A percentile compares a stretch with the other conserved stretches of the same genome.
Evolutionary conservation across 2,113 vertebrate genomes (phyloP).

Genomic region (Oreotrochilus melanogaster): DNA sequence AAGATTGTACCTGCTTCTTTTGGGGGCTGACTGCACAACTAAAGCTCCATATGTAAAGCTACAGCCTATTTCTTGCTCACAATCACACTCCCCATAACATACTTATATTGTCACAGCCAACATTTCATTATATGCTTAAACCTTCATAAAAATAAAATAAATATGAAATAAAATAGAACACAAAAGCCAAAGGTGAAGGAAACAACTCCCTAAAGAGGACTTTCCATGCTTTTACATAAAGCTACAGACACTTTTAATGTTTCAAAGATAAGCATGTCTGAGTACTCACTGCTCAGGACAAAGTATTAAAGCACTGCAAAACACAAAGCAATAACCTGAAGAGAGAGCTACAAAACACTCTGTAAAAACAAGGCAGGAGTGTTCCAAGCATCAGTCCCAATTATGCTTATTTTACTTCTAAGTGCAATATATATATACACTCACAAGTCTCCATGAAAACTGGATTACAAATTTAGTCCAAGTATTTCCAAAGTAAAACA

Average conservation of each 20-base stretch:
- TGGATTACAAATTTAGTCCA: slow-evolving; percentile 52
- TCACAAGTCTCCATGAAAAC: background rate
- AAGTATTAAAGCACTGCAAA: slow-evolving; percentile 8
- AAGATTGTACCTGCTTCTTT: background rate
- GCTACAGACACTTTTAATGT: slow-evolving; percentile 15
- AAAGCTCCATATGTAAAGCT: background rate
- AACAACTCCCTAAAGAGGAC: slow-evolving; percentile 2
- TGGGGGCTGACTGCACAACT: background rate
- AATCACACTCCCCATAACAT: background rate
- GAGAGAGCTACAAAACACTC: slow-evolving; percentile 43
- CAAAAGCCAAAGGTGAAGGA: slow-evolving; percentile 13
- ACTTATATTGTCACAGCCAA: background rate
- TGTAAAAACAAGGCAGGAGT: slow-evolving; percentile 41
- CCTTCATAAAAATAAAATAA: background rate
- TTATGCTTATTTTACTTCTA: slow-evolving; percentile 37
- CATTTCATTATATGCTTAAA: background rate
- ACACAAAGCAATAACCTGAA: slow-evolving; percentile 19
- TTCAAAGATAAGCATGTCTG: slow-evolving; percentile 56
- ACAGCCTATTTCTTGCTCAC: background rate
- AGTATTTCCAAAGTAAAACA: slow-evolving; percentile 40
- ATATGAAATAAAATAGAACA: background rate
- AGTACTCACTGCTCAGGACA: background rate
- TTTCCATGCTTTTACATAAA: background rate
- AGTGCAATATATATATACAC: background rate
- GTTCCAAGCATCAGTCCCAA: slow-evolving; percentile 28